Evolutionary conservation across 2,113 vertebrate species (phyloP).

Genomic region (Calcarius ornatus): DNA sequence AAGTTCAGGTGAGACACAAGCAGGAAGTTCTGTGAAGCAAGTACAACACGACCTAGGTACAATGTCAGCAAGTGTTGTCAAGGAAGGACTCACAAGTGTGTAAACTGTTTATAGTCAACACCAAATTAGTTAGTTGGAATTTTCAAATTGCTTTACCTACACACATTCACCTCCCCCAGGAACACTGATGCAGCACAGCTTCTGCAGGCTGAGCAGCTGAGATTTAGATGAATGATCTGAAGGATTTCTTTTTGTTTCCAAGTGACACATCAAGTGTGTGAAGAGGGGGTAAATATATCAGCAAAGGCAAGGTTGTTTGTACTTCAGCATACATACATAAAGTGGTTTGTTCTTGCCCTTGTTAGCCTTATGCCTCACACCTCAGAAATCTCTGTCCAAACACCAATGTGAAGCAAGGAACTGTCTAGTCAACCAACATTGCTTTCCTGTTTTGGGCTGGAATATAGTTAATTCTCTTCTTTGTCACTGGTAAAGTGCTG

Average conservation of each 20-base stretch:
- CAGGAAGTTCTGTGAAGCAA: not conserved
- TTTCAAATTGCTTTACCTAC: not conserved
- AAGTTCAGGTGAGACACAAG: not conserved
- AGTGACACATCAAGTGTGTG: not conserved
- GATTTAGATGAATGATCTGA: not conserved
- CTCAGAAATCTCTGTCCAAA: not conserved
- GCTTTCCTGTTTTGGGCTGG: not conserved
- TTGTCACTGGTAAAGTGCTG: not conserved
- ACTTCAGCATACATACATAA: not conserved
- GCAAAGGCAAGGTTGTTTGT: not conserved
- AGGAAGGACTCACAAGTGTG: not conserved
- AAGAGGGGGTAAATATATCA: not conserved
- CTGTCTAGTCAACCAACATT: rapidly evolving
- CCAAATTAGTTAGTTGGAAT: not conserved
- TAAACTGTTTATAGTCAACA: not conserved
- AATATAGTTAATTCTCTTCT: not conserved
- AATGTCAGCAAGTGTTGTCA: not conserved
- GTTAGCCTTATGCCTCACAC: not conserved
- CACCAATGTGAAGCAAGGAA: not conserved
- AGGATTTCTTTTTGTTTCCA: not conserved
- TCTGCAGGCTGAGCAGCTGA: not conserved
- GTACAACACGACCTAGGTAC: not conserved
- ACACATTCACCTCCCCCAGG: not conserved
- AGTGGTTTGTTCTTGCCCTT: not conserved
- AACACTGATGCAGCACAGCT: not conserved